Base-by-base conservation (phyloP, 2,797 vertebrate species). In the Peromyscus melanophrys region DNA sequence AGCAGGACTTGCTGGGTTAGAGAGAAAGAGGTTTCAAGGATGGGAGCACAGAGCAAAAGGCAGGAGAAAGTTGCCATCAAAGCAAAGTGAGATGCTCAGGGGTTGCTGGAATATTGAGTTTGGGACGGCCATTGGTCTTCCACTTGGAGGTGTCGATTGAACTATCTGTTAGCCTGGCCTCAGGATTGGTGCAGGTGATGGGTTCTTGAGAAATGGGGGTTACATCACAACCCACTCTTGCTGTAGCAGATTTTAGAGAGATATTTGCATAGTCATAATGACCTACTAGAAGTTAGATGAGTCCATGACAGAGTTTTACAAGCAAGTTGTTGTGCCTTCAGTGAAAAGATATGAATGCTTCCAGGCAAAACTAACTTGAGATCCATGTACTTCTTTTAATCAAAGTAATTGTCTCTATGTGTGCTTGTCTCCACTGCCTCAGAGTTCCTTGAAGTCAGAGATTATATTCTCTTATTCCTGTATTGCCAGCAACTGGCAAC, bases 401-500 rank as follows among this genome's bases (percentile, higher is more conserved):
- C 65, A 76, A 91, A 89, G 5, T 80, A 86, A 89, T 86, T 78
- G 43, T 61, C 12, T 86, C 29, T 89, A 61, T 59, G 6, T 75
- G n/a, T 86, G 23, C 57, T 96, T 92, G 6, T 85, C 10, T 90
- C 40, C 31, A 16, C 37, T 49, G 34, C 37, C 34, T 71, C 46
- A 73, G 40, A 90, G 37, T 31, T 73, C 46, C 59, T 95, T 69
- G 12, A 89, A 63, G 63, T 43, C 40, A 95, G 34, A 52, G 25
- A 40, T 31, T 46, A 23, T 78, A 14, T 61, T 94, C 19, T 81
- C 59, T 90, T 89, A 75, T 83, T 49, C 3, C 19, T 80, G 37
- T 59, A 83, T 96, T 92, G 21, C 9, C 85, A 90, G 61, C 55
- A 94, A 84, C 34, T 59, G 59, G 25, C 49, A 96, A 76, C 4